Evolutionary conservation across 2,113 vertebrate genomes (phyloP).

Genomic region (Ceyx margarethae): DNA sequence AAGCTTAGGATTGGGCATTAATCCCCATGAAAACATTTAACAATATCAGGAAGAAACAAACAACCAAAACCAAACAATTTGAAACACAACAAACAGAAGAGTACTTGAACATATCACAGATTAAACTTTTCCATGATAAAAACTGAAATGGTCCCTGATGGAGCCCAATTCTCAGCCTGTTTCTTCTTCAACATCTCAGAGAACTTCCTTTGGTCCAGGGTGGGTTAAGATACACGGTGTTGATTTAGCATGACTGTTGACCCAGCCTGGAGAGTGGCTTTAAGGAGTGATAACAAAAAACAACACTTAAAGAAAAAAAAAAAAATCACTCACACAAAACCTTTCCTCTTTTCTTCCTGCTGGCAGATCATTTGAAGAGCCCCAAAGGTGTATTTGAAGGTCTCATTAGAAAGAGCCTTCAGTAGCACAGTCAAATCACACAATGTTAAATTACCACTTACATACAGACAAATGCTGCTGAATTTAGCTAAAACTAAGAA

Average conservation of each 20-base stretch:
- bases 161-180: neutral
- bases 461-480: conserved; percentile 42
- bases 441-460: conserved; percentile 58
- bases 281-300: neutral
- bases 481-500: conserved; percentile 61
- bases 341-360: neutral
- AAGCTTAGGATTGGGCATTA: neutral
- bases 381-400: neutral
- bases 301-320: neutral
- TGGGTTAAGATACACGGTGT: neutral
- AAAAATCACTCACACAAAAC: neutral
- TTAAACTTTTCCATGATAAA: neutral
- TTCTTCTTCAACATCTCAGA: neutral
- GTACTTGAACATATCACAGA: neutral
- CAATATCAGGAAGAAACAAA: fast-evolving
- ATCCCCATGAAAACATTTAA: neutral
- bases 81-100: neutral
- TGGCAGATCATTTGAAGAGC: conserved; percentile 13
- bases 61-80: neutral
- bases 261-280: neutral
- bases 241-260: neutral
- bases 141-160: neutral
- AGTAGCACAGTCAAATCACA: conserved; percentile 56
- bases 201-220: neutral
- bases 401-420: conserved; percentile 40